These are phyloP conservation scores for Achatina immaculata DNA, from an alignment of 1,140 invertebrate genomes.

Conservation along the genomic window DNA sequence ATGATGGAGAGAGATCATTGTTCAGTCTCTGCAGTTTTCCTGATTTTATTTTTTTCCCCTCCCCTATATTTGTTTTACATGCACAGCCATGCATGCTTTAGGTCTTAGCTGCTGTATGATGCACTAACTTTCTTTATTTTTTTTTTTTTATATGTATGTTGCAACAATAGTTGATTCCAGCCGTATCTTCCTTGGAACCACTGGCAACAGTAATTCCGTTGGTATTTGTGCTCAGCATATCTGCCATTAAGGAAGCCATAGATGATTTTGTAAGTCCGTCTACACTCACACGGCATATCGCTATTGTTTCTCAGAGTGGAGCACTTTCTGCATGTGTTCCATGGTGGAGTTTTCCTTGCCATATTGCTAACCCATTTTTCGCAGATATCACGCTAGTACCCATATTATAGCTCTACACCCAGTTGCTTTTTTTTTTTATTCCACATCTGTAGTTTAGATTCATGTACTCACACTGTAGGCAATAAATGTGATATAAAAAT, in stretches of 20 bases:
- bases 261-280: slow-evolving; percentile 94
- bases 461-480: neutral
- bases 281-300: neutral
- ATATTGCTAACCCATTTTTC: neutral
- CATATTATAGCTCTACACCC: slow-evolving; percentile 1
- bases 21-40: too few relatives aligned
- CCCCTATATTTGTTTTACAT: neutral
- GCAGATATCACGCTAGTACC: neutral
- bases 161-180: slow-evolving; percentile 87
- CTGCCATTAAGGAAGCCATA: slow-evolving; percentile 98
- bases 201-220: slow-evolving; percentile 97
- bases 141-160: neutral
- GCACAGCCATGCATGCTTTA: neutral
- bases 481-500: too few relatives aligned
- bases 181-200: slow-evolving; percentile 96
- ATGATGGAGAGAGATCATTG: too few relatives aligned
- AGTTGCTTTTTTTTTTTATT: neutral
- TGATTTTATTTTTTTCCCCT: too few relatives aligned
- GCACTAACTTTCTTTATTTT: neutral
- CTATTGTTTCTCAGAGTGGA: neutral
- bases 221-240: slow-evolving; percentile 93
- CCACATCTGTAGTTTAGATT: neutral
- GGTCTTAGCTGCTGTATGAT: neutral
- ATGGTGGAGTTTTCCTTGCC: slow-evolving; percentile 7
- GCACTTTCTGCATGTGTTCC: neutral